Conservation (phyloP, 2,888 invertebrate species). For the Leucoma salicis region DNA sequence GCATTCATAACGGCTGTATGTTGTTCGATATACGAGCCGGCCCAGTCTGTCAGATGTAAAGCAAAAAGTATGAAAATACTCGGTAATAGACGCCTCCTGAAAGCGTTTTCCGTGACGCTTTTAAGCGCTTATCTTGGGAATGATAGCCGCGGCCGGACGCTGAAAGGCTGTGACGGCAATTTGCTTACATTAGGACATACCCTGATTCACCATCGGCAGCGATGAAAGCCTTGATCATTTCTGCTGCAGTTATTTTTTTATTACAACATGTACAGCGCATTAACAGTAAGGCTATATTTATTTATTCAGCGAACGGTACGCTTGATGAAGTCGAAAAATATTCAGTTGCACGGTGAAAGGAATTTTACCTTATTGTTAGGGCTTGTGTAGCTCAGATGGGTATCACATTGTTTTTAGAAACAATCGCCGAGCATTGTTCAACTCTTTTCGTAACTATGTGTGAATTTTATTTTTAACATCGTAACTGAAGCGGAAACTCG, state of each 20-base stretch:
- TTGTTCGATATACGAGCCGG: conserved; percentile 46
- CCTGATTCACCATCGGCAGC: conserved; percentile 54
- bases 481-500: conserved; percentile 22
- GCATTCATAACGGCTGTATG: conserved; percentile 38
- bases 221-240: conserved; percentile 50
- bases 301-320: conserved; percentile 55
- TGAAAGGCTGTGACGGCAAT: conserved; percentile 79
- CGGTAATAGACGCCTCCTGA: conserved; percentile 70
- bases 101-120: conserved; percentile 78
- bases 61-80: conserved; percentile 66
- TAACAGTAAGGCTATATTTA: conserved; percentile 39
- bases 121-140: conserved; percentile 81
- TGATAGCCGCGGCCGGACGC: conserved; percentile 78
- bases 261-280: conserved; percentile 33
- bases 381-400: conserved; percentile 53
- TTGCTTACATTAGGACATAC: conserved; percentile 79
- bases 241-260: conserved; percentile 38
- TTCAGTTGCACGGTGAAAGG: conserved; percentile 53
- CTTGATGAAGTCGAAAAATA: conserved; percentile 60
- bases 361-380: conserved; percentile 52
- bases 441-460: conserved; percentile 48
- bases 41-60: conserved; percentile 45
- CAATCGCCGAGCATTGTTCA: conserved; percentile 50
- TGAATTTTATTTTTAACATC: conserved; percentile 40
- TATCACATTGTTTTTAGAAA: conserved; percentile 67